Base-by-base conservation (phyloP, 1,140 invertebrate species). In the Cardiocondyla obscurior region DNA sequence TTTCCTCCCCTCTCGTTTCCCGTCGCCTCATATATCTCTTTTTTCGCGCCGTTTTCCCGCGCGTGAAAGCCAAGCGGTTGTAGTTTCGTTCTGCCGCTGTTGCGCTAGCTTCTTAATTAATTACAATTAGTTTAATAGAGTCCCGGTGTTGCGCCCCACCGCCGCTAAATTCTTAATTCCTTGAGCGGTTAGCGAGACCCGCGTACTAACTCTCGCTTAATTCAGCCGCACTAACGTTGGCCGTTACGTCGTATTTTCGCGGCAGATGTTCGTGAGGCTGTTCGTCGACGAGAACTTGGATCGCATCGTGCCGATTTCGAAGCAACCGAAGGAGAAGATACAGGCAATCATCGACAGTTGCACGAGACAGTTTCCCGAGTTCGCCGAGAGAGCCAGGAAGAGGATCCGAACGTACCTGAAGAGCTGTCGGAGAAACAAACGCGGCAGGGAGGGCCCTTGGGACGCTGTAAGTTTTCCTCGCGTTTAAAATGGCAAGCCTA, bases 251-350 rank as follows among this genome's bases (percentile, higher is more conserved):
- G 77, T 84, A 42, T 87, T n/a, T 46, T 79, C 67, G 70, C 95
- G 89, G 85, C 95, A 99, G 98, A 99, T 99, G 98, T 99, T 99
- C 94, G 98, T 99, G 44, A 96, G 98, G 39, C 95, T 99, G 69
- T 99, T 99, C 94, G 98, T 99, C 53, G 98, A 99, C 93, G 98
- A 99, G 95, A 99, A 99, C 93, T 94, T 99, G 86, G 98, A 99
- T 91, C 96, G 98, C 90, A 98, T 98, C 94, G 98, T 99, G 82
- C 98, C 98, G 65, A 99, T 99, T 90, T 99, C 98, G 36, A 99
- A 99, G 92, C 98, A 99, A 94, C 98, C 98, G 4, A 99, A 99
- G 93, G 98, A 99, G 92, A 99, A 99, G 95, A 98, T 99, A 84
- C 98, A 99, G 92, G 98, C 98, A 10, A 99, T 99, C 91, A 98